Base-by-base conservation (phyloP, 2,888 invertebrate species). In the Ophraella communa region DNA sequence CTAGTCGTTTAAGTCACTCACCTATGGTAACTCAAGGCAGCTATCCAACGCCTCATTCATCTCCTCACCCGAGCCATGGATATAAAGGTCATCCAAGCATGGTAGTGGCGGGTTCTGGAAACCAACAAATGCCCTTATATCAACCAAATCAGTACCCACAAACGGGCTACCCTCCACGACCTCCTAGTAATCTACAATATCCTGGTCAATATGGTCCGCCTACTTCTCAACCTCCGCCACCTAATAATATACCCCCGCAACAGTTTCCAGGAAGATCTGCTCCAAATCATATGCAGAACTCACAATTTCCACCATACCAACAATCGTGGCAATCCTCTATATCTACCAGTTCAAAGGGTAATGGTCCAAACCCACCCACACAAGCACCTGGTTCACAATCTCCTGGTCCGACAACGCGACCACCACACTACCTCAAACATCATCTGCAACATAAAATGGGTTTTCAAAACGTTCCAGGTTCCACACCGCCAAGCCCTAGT, bases 361-460 rank as follows among this genome's bases (percentile, higher is more conserved):
- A 79, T 67, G 78, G 77, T 76, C 76, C 73, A 10, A 78, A 76
- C 54, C 77, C 78, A 20, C 74, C 78, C 49, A 74, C 78, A 10
- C 79, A 59, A 44, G 39, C 58, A 42, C 62, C 77, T 68, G 84
- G 84, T 49, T 85, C 85, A 51, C 85, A 86, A 27, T 84, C 85
- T 64, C 76, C 82, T 30, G 82, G 84, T 57, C 80, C 84, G 56
- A 83, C 85, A 35, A 83, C 84, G 54, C 81, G 87, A 71, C 87
- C 86, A 67, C 83, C 87, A 59, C 87, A 87, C 81, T 89, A 89
- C 85, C 84, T 89, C 80, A 89, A 89, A 78, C 89, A 89, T 80
- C 89, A 90, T 81, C 83, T 87, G 66, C 86, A 90, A 84, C 89
- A 90, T 81, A 90, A 90, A 84, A 88, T 89, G 82, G 86, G 87